Evolutionary conservation across 2,797 vertebrate species (phyloP).

Genomic region (Anguilla obscura): DNA sequence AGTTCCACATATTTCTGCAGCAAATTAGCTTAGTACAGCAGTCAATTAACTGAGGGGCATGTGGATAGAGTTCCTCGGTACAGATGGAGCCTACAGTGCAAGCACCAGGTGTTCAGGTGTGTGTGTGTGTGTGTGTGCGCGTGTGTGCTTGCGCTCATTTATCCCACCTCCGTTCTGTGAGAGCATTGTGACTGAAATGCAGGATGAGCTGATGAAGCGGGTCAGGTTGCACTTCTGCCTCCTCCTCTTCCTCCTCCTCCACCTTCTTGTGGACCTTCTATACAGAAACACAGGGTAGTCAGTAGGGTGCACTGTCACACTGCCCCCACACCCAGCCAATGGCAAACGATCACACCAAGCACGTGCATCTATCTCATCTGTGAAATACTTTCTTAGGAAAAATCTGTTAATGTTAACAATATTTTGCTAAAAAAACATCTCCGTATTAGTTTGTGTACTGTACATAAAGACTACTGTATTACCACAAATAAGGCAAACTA

Average conservation of each 20-base stretch:
- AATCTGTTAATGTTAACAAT: conserved; percentile 9
- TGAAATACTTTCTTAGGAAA: background rate
- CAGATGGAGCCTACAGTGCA: conserved; percentile 51
- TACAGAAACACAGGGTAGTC: conserved; percentile 54
- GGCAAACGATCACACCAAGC: background rate
- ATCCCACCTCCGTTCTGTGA: conserved; percentile 87
- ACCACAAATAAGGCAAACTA: background rate
- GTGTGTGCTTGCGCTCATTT: conserved; percentile 13
- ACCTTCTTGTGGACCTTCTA: conserved; percentile 86
- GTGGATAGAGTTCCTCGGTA: conserved; percentile 46
- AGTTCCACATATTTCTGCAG: conserved; percentile 33
- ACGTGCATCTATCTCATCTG: background rate
- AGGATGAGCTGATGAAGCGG: conserved; percentile 98
- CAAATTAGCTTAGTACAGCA: conserved; percentile 43
- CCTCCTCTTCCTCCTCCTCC: conserved; percentile 91
- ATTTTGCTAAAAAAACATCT: background rate
- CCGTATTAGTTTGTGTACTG: background rate
- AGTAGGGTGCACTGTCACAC: background rate
- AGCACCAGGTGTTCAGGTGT: conserved; percentile 50
- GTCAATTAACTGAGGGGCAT: conserved; percentile 41
- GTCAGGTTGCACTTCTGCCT: conserved; percentile 83
- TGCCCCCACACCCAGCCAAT: background rate
- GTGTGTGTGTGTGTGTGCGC: background rate
- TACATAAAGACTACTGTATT: background rate
- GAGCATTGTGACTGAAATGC: conserved; percentile 93